Base-by-base conservation (phyloP, 1,140 invertebrate genomes). In the Drosophila kepulauana region DNA sequence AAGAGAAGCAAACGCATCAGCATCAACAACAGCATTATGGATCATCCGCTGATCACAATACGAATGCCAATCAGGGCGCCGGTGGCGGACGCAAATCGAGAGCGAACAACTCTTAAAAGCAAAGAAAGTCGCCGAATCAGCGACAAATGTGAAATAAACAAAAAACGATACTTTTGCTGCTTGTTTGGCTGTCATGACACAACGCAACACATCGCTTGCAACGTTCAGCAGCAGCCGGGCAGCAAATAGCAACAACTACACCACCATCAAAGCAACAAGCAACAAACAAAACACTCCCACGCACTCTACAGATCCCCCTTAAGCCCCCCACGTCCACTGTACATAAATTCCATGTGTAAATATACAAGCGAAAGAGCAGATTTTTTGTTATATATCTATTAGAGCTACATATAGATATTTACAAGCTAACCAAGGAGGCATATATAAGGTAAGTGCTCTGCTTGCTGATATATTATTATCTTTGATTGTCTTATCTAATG, bases 331-430 rank as follows among this genome's bases (percentile, higher is more conserved):
- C 41, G n/a, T 35, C 30, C 69, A 59, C 54, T 89, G 84, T 88
- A 88, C 46, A 88, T 89, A 84, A 89, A 88, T 88, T 88, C 85
- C 85, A 88, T 72, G 61, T 88, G 84, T 88, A 88, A 88, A 88
- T 88, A 88, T 88, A 89, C 72, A 71, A 89, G 61, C 54, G 20
- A 62, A 76, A 56, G n/a, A 69, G 59, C 51, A 43, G 66, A 56
- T 57, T 67, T 56, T 85, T 82, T 88, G 85, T 89, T 88, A 89
- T 72, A 58, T 76, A 81, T 84, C 80, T 81, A 80, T 88, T 84
- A 89, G 85, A 57, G 80, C 84, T 84, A 89, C 20, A 25, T 78
- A 84, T 84, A 88, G 78, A 89, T 86, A 72, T 80, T 64, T 74
- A 78, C 61, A 38, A 89, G 66, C 80, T 75, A 80, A 84, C 70